A percentile compares a stretch with the other conserved stretches of the same genome.
These are phyloP conservation scores for Acropora tenuis DNA, from an alignment of 64 coral and sea anemone species.

Conservation along the genomic window DNA sequence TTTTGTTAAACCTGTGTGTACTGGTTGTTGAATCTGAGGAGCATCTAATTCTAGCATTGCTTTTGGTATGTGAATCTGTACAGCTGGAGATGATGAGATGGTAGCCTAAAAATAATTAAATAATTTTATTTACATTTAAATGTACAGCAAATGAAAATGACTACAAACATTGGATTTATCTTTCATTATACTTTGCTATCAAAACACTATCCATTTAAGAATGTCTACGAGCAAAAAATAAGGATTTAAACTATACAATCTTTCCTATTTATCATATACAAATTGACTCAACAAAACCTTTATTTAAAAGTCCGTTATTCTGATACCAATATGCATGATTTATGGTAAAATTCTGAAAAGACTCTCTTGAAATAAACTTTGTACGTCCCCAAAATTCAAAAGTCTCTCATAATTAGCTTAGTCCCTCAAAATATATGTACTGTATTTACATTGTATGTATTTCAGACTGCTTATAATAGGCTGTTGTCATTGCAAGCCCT, in stretches of 20 bases:
- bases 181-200: not conserved
- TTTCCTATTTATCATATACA: too few relatives aligned
- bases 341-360: too few relatives aligned
- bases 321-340: too few relatives aligned
- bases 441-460: not conserved
- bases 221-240: not conserved
- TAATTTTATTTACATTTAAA: not conserved
- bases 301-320: too few relatives aligned
- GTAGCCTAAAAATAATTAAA: conserved; percentile 11
- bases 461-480: not conserved
- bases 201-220: not conserved
- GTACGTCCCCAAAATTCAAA: not conserved
- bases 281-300: too few relatives aligned
- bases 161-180: not conserved
- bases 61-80: not conserved
- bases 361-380: too few relatives aligned
- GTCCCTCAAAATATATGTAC: not conserved
- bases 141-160: not conserved
- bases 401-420: not conserved
- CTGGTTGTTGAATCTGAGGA: conserved; percentile 10
- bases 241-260: not conserved
- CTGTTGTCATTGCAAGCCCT: not conserved
- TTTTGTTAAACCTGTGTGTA: not conserved
- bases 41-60: not conserved
- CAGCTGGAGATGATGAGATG: conserved; percentile 4